Percentiles rank a stretch among this genome's conserved stretches.
Evolutionary conservation across 2,797 vertebrate species (phyloP).

Genomic region (Eptatretus atami): DNA sequence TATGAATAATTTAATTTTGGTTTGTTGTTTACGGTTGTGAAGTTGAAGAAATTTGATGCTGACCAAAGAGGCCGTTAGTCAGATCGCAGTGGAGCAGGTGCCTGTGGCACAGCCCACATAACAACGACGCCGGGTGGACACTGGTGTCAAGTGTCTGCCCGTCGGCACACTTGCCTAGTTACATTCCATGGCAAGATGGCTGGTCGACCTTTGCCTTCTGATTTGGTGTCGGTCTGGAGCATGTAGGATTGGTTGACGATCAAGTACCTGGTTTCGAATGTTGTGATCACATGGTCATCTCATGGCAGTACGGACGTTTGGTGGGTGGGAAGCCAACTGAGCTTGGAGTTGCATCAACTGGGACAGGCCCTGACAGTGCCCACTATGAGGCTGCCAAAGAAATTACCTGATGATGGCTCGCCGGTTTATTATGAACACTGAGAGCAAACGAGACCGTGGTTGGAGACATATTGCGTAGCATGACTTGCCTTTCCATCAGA

Average conservation of each 20-base stretch:
- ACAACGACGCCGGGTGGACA: conserved; percentile 3
- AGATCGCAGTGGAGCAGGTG: not conserved
- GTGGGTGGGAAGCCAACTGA: not conserved
- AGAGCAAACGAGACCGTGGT: conserved; percentile 1
- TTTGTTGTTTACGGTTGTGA: not conserved
- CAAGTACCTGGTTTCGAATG: not conserved
- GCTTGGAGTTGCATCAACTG: not conserved
- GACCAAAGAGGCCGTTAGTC: not conserved
- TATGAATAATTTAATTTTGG: too few species aligned
- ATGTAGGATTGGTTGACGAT: not conserved
- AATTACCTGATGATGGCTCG: too few species aligned
- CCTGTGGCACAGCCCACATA: not conserved
- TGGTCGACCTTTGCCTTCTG: not conserved
- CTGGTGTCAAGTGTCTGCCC: not conserved
- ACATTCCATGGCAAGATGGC: conserved; percentile 1
- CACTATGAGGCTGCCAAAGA: not conserved
- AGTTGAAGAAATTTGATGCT: not conserved
- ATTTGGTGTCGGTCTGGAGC: not conserved
- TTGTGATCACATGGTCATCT: too few species aligned
- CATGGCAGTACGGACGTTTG: too few species aligned
- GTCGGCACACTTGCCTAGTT: not conserved
- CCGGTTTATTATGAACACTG: not conserved
- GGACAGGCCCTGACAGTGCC: not conserved
- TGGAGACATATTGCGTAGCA: conserved; percentile 2
- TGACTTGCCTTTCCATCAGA: not conserved